Base-by-base conservation (phyloP, 1,140 invertebrate species). In the Panagrolaimus sp. region DNA sequence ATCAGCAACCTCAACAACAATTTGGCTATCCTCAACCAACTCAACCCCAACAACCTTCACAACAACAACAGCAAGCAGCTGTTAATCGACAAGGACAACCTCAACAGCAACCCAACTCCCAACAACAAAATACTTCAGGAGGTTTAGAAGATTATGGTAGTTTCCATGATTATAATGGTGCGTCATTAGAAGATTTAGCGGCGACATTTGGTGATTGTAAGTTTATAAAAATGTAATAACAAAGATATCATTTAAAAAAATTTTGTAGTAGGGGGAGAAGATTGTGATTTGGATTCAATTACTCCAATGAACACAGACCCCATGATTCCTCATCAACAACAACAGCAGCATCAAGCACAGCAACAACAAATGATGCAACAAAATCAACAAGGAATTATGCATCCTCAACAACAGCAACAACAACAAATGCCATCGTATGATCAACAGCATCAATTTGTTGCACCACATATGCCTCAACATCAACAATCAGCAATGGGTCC, bases 391-490 rank as follows among this genome's bases (percentile, higher is more conserved):
- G 16, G 25, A 51, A 51, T 51, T 8, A 16, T 25, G 51, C 51
- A 57, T 8, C 51, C 20, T 11, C 51, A 57, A 20, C 51, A 57
- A 27, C 51, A 57, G n/a, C 51, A 57, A 4, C 51, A 57, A 27
- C 51, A 57, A 57, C 51, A 57, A 57, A 20, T 25, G 20, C 51
- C 51, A n/a, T 5, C 47, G 9, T 23, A 14, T 23, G 14, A 48
- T 0, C 51, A 57, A 3, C 51, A 57, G n/a, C 51, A 57, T 23
- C 51, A 57, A 5, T 57, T 57, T 23, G 51, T 57, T 20, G 51
- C 51, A 57, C 51, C 51, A 16, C 51, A 57, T 20, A 57, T 57
- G 51, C 51, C 51, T 0, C 51, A 13, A 13, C 20, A 25, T 20
- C 51, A 57, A 27, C 20, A 38, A 38, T 38, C 31, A 38, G 31